A percentile compares a stretch with the other conserved stretches of the same genome.
Conservation (phyloP, 2,797 vertebrate species). For the Esox masquinongy region DNA sequence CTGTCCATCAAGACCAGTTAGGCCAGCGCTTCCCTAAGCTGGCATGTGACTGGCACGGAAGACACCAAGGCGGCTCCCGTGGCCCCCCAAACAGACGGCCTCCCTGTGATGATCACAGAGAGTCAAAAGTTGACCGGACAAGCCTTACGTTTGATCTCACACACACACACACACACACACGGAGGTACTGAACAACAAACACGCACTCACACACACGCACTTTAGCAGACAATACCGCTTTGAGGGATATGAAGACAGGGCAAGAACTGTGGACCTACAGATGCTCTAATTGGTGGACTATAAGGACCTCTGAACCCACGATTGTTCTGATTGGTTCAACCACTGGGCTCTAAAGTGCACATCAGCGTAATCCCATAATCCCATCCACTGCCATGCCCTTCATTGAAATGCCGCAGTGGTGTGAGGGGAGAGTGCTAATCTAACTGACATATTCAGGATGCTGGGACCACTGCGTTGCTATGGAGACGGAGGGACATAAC, state of each 20-base stretch:
- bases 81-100: conserved; percentile 13
- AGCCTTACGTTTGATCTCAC: not conserved
- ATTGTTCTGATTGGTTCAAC: not conserved
- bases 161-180: not conserved
- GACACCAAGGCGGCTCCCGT: not conserved
- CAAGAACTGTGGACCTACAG: not conserved
- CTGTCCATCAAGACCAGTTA: not conserved
- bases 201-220: not conserved
- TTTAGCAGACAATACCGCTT: not conserved
- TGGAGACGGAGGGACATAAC: not conserved
- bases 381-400: not conserved
- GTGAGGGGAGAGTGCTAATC: not conserved
- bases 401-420: not conserved
- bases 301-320: not conserved
- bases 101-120: not conserved
- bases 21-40: conserved; percentile 1
- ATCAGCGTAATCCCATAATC: not conserved
- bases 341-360: not conserved
- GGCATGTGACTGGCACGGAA: not conserved
- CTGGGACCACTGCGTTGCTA: not conserved
- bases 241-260: not conserved
- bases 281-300: not conserved
- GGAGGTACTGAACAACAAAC: too few species aligned
- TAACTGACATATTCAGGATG: not conserved
- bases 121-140: conserved; percentile 23